Conservation (phyloP, 1,140 invertebrate species). For the Leptoteleia sp. region DNA sequence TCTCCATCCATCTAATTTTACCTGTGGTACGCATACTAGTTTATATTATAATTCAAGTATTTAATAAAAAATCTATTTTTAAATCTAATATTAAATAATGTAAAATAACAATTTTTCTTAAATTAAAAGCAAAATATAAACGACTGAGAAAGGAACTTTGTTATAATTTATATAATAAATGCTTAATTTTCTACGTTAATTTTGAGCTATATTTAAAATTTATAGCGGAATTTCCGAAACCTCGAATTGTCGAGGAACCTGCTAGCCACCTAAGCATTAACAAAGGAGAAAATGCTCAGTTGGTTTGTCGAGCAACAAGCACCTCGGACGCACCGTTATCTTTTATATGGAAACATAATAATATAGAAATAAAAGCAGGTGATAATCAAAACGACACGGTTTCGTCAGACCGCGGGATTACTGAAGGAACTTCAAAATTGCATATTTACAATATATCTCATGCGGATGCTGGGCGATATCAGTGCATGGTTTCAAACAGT, state of each 20-base stretch:
- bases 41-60: too few relatives aligned
- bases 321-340: conserved; percentile 83
- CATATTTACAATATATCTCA: conserved; percentile 87
- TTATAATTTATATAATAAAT: too few relatives aligned
- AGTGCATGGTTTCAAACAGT: conserved; percentile 94
- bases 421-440: conserved; percentile 85
- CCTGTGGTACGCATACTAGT: conserved; percentile 84
- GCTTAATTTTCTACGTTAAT: too few relatives aligned
- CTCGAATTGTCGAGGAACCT: conserved; percentile 90
- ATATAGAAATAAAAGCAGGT: conserved; percentile 85
- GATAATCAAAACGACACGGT: conserved; percentile 69
- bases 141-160: too few relatives aligned
- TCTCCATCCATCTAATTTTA: conserved; percentile 86
- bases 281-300: conserved; percentile 90
- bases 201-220: conserved; percentile 1
- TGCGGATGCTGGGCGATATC: conserved; percentile 92
- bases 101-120: too few relatives aligned
- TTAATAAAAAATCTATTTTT: too few relatives aligned
- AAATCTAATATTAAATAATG: too few relatives aligned
- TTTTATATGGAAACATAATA: conserved; percentile 95
- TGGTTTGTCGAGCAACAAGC: conserved; percentile 89
- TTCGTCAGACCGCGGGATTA: conserved; percentile 80
- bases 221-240: conserved; percentile 90
- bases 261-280: conserved; percentile 90
- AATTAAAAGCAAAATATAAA: too few relatives aligned